A percentile compares a stretch with the other conserved stretches of the same genome.
Evolutionary conservation across 2,797 vertebrate species (phyloP).

Genomic region (Fringilla coelebs): DNA sequence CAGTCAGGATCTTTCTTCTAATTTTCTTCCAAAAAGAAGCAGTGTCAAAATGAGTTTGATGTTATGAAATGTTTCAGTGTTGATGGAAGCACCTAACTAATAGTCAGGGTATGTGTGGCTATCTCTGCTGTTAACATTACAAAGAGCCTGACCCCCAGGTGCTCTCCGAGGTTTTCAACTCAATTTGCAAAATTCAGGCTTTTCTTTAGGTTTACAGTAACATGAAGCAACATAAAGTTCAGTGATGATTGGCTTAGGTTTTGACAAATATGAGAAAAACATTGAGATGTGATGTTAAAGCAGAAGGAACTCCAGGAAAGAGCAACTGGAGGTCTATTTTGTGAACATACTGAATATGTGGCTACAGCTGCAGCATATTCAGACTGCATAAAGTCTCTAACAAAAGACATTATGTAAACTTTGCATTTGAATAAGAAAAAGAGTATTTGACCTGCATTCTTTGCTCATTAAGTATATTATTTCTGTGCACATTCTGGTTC

Average conservation of each 20-base stretch:
- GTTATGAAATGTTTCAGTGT: not conserved
- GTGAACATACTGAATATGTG: not conserved
- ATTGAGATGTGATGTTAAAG: not conserved
- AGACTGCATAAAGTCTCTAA: not conserved
- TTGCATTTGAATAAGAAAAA: not conserved
- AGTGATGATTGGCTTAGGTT: not conserved
- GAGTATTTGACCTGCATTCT: not conserved
- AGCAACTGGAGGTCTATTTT: not conserved
- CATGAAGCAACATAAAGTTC: not conserved
- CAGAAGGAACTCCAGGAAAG: not conserved
- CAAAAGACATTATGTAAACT: not conserved
- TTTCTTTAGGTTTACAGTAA: not conserved
- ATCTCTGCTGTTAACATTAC: not conserved
- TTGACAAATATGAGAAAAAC: not conserved
- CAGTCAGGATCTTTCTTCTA: not conserved
- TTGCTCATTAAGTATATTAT: not conserved
- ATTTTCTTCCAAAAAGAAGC: not conserved
- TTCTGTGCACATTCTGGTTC: not conserved
- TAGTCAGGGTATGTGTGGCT: not conserved
- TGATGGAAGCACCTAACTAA: not conserved
- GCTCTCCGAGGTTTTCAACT: not conserved
- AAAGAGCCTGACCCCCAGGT: not conserved
- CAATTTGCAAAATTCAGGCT: not conserved
- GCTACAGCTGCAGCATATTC: not conserved
- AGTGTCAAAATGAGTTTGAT: not conserved